A percentile compares a stretch with the other conserved stretches of the same genome.
These are phyloP conservation scores for Sebastiscus tertius DNA, from an alignment of 2,797 vertebrate species.

Conservation along the genomic window DNA sequence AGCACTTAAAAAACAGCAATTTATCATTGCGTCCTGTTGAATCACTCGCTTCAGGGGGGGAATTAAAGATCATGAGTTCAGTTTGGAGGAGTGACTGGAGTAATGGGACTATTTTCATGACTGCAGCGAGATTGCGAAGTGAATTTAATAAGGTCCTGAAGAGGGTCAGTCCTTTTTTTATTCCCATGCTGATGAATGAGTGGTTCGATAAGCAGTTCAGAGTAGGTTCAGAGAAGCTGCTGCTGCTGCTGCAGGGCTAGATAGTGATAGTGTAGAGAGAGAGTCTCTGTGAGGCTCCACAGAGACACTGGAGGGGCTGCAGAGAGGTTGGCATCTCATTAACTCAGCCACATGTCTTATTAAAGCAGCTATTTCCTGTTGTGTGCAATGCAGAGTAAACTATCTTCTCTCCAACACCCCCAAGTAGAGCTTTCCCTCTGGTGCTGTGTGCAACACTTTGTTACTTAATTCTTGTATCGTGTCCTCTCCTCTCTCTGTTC, in stretches of 20 bases:
- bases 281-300: slow-evolving; percentile 37
- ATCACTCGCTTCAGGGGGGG: slow-evolving; percentile 4
- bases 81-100: background rate
- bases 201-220: slow-evolving; percentile 31
- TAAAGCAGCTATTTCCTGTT: slow-evolving; percentile 79
- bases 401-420: slow-evolving; percentile 15
- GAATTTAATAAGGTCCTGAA: slow-evolving; percentile 35
- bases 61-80: slow-evolving; percentile 32
- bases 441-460: slow-evolving; percentile 18
- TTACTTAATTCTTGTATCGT: background rate
- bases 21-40: slow-evolving; percentile 36
- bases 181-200: slow-evolving; percentile 19
- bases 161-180: slow-evolving; percentile 28
- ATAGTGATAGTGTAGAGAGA: background rate
- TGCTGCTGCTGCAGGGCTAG: background rate
- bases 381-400: slow-evolving; percentile 55
- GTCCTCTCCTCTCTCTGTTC: slow-evolving; percentile 5
- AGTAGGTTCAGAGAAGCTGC: slow-evolving; percentile 32
- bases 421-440: background rate
- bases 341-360: slow-evolving; percentile 72
- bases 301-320: slow-evolving; percentile 58
- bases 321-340: slow-evolving; percentile 66
- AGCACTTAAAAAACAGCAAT: background rate
- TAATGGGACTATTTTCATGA: slow-evolving; percentile 17
- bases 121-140: slow-evolving; percentile 39